Conservation (phyloP, 1,140 invertebrate genomes). For the Solenopsis invicta region DNA sequence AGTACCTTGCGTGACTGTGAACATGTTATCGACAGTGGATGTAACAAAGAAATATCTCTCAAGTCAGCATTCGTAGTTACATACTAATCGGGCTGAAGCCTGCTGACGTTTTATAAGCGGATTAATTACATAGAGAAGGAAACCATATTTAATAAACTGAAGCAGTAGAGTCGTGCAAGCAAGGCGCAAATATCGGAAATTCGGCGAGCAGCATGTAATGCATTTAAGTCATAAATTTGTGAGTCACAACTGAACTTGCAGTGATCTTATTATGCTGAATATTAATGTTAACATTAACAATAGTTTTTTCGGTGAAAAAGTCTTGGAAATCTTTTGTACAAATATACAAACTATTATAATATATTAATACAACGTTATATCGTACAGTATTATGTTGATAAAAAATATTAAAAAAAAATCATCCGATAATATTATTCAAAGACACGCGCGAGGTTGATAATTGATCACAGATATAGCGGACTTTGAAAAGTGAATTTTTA, state of each 20-base stretch:
- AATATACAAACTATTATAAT: neutral
- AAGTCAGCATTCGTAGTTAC: slow-evolving; percentile 17
- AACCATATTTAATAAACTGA: slow-evolving; percentile 51
- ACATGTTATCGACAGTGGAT: slow-evolving; percentile 3
- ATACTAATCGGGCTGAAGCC: slow-evolving; percentile 64
- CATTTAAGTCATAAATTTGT: neutral
- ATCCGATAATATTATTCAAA: neutral
- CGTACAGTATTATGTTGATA: neutral
- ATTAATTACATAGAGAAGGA: slow-evolving; percentile 67
- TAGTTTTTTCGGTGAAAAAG: neutral
- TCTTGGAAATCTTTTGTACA: neutral
- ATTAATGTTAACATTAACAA: neutral
- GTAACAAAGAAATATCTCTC: slow-evolving; percentile 3
- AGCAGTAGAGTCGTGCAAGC: slow-evolving; percentile 2
- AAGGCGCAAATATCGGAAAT: neutral
- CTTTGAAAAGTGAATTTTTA: slow-evolving; percentile 12
- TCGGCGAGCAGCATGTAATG: neutral
- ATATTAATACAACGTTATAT: neutral
- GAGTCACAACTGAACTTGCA: neutral
- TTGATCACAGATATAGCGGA: neutral
- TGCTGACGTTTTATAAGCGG: slow-evolving; percentile 51
- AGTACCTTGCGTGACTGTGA: neutral
- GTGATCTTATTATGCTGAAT: neutral
- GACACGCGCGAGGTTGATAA: no score
- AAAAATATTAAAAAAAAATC: neutral